A percentile compares a stretch with the other conserved stretches of the same genome.
Conservation (phyloP, 2,888 invertebrate species). For the Meteorus colon region DNA sequence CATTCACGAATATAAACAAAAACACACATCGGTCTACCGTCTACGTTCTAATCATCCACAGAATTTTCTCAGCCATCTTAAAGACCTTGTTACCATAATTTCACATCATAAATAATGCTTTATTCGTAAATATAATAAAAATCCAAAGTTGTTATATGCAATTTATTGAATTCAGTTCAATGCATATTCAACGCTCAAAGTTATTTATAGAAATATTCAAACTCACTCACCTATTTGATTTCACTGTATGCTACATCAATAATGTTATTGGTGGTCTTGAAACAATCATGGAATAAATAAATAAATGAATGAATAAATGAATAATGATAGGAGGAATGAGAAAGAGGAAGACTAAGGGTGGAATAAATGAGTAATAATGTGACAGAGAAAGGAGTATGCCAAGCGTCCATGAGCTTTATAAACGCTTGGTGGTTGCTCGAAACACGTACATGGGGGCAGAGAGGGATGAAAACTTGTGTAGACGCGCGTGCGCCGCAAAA, state of each 20-base stretch:
- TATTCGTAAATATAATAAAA: background rate
- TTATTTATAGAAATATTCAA: conserved; percentile 18
- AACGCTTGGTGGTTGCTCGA: conserved; percentile 43
- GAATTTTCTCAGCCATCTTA: background rate
- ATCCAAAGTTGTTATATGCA: background rate
- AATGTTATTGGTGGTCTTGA: conserved; percentile 41
- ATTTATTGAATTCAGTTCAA: background rate
- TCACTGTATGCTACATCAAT: conserved; percentile 41
- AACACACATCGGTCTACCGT: background rate
- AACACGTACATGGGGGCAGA: conserved; percentile 40
- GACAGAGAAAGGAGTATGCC: conserved; percentile 22
- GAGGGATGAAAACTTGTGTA: conserved; percentile 32
- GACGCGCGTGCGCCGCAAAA: conserved; percentile 35
- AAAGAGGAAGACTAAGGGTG: conserved; percentile 7
- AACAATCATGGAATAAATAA: conserved; percentile 48
- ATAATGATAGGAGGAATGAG: background rate
- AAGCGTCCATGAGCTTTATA: conserved; percentile 40
- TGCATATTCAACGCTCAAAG: conserved; percentile 1
- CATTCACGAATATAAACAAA: too few species aligned
- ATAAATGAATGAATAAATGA: conserved; percentile 32
- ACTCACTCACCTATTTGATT: conserved; percentile 14
- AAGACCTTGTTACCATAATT: background rate
- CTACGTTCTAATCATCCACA: background rate
- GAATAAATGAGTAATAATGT: conserved; percentile 37
- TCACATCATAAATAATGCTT: background rate